Conservation (phyloP, 1,140 invertebrate genomes). For the Babylonia areolata region DNA sequence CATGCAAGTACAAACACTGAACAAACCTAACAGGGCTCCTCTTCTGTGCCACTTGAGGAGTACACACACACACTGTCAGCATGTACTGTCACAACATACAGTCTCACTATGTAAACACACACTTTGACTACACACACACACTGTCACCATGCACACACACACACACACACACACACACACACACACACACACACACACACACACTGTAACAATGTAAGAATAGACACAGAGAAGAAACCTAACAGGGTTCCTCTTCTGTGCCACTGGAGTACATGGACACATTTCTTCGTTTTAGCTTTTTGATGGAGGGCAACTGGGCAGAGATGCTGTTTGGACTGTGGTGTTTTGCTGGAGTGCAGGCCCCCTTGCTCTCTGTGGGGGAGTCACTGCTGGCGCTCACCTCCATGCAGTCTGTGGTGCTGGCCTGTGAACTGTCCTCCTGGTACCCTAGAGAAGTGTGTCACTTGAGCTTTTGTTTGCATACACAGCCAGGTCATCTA, state of each 20-base stretch:
- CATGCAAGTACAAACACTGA: no score
- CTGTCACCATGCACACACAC: no score
- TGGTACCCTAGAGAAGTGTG: conserved; percentile 3
- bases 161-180: no score
- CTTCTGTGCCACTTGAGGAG: no score
- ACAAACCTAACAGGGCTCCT: no score
- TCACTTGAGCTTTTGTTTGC: background rate
- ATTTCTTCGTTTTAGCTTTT: conserved; percentile 52
- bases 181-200: no score
- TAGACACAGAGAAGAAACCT: background rate
- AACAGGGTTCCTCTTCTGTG: conserved; percentile 19
- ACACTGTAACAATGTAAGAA: background rate
- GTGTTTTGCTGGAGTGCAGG: background rate
- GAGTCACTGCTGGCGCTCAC: background rate
- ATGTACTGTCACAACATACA: no score
- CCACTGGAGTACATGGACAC: conserved; percentile 46
- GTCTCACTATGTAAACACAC: no score
- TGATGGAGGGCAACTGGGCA: background rate
- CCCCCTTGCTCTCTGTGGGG: background rate
- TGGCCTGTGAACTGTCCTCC: background rate
- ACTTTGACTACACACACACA: no score
- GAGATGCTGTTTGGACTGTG: background rate
- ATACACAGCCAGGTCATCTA: background rate
- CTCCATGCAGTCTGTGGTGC: background rate
- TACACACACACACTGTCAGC: no score